Evolutionary conservation across 1,140 invertebrate species (phyloP), one percentile per base, ranked within the genome.

Genomic region (Ganaspis sp.): DNA sequence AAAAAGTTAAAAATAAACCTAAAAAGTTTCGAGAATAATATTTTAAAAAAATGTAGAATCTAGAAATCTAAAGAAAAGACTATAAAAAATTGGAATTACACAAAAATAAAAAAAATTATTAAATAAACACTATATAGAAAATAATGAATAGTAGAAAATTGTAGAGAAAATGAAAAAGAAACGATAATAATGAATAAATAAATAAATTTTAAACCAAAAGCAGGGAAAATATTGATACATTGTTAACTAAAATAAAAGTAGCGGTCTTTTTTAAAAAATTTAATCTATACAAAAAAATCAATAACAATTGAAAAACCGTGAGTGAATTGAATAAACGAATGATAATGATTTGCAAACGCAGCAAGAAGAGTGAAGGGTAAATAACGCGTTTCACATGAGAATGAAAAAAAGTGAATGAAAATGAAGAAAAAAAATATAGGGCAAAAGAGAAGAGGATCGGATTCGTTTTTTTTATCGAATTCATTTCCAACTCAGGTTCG

Each of bases 311-410:
- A 5, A 11, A 8, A 64, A 64, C 21, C 3, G 4, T 29, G n/a
- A 64, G 4, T 29, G 23, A 29, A 64, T 64, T n/a, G 58, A n/a
- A 26, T 64, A 29, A 64, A 64, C 26, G 26, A 29, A 64, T 64
- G 23, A 34, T 34, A 15, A 12, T 29, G 21, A 58, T 58, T 58
- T 58, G 23, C 19, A 58, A 58, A 58, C 21, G 54, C 9, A 26
- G 54, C 21, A 58, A 15, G 9, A 58, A 58, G 54, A 58, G 12
- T 64, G 58, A 64, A 64, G 76, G 8, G 64, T 64, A 73, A 79
- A 74, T 42, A 75, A 80, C 79, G 75, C 83, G 72, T 64, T 75
- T 64, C 12, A 49, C 64, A 23, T 42, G 69, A 73, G 54, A 79
- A 42, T 69, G 11, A 73, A 73, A 21, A 11, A 40, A 15, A 73